Conservation (phyloP, 2,888 invertebrate genomes). For the Himalopsyche kuldschensis region DNA sequence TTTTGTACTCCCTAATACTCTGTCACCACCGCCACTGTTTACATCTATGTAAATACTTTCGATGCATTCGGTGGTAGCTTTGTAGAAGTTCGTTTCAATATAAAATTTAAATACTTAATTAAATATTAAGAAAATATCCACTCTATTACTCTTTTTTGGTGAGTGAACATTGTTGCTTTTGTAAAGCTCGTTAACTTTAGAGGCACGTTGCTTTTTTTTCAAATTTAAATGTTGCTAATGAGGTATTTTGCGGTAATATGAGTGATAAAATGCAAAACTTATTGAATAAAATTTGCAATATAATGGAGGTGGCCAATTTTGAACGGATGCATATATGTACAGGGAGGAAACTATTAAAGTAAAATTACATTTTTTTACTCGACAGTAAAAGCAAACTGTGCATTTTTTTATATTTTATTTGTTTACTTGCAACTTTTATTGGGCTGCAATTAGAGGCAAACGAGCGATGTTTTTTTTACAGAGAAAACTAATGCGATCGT, state of each 20-base stretch:
- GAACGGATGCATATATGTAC: not conserved
- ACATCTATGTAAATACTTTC: too few species aligned
- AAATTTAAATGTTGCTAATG: not conserved
- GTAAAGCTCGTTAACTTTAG: too few species aligned
- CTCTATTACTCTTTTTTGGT: too few species aligned
- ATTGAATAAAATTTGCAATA: conserved; percentile 16
- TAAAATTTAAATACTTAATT: too few species aligned
- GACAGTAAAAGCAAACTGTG: conserved; percentile 6
- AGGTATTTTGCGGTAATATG: not conserved
- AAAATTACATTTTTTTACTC: conserved; percentile 12
- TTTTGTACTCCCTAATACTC: too few species aligned
- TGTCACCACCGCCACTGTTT: too few species aligned
- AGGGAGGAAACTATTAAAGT: conserved; percentile 13
- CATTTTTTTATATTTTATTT: conserved; percentile 25
- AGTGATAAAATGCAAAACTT: not conserved
- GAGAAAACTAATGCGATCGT: not conserved
- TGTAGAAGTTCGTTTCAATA: too few species aligned
- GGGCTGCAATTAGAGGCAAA: conserved; percentile 2
- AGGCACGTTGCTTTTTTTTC: too few species aligned
- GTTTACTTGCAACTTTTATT: conserved; percentile 25
- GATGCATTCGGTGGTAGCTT: too few species aligned
- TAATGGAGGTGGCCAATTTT: conserved; percentile 14
- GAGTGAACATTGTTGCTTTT: too few species aligned
- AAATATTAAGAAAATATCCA: too few species aligned
- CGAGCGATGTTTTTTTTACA: not conserved